These are phyloP conservation scores for Bombylius discolor DNA, from an alignment of 2,888 invertebrate species.

Conservation along the genomic window DNA sequence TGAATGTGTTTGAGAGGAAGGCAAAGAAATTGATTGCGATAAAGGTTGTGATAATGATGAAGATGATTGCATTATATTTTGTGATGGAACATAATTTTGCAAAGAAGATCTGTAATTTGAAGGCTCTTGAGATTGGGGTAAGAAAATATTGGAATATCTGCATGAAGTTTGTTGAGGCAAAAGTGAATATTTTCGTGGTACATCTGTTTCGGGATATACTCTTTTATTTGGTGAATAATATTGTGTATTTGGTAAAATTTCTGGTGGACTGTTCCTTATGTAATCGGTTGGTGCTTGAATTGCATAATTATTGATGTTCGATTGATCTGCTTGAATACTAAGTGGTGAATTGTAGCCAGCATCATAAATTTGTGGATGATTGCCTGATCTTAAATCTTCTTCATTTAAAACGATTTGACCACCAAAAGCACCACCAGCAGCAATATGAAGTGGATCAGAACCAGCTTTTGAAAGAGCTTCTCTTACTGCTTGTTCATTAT, in stretches of 20 bases:
- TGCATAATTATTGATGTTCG: neutral
- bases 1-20: too few relatives aligned
- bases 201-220: neutral
- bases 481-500: conserved; percentile 2
- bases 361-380: neutral
- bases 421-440: neutral
- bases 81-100: neutral
- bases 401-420: neutral
- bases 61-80: neutral
- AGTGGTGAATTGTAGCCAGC: neutral
- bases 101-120: neutral
- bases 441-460: conserved; percentile 1
- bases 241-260: neutral
- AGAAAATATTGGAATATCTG: neutral
- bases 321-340: neutral
- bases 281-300: neutral
- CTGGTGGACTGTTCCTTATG: neutral
- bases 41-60: neutral
- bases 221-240: neutral
- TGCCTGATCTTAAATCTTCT: neutral
- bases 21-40: neutral
- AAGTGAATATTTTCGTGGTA: neutral
- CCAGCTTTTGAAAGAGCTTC: conserved; percentile 2
- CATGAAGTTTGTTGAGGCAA: neutral
- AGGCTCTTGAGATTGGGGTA: neutral